Evolutionary conservation across 2,888 invertebrate genomes (phyloP), one percentile per base, ranked within the genome.

Genomic region (Lasioglossum vierecki): DNA sequence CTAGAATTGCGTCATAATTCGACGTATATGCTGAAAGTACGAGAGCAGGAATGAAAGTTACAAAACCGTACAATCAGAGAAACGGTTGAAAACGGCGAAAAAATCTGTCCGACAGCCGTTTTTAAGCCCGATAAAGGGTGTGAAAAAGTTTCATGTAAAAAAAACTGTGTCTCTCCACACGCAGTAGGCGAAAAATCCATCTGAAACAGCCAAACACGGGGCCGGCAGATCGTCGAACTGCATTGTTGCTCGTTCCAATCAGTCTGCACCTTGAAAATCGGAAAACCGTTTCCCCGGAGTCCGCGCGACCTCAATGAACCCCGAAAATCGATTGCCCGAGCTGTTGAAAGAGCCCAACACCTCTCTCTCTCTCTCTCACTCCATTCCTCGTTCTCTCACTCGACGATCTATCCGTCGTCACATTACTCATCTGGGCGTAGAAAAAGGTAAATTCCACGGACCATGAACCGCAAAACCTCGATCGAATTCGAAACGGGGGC

Each of bases 401-500:
- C 22, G 68, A 22, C 68, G 68, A 68, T 68, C 18, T 11, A 35
- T 39, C 4, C 11, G 68, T 39, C 22, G 68, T 39, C 68, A 8
- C 68, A 39, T 68, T 22, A 68, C 11, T 68, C 68, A 68, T 35
- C 68, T 6, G 68, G 39, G 4, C 39, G 22, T 22, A 39, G 35
- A 22, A 68, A 68, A 68, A 68, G 22, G 68, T 39, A 39, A 68
- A 68, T 68, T 39, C 68, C 39, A 68, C 39, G 68, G 22, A 39
- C 66, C 66, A 9, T 68, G 66, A 78, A 84, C 60, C 81, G 26
- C 44, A 63, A 68, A 76, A 79, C n/a, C 53, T 35, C n/a, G 44
- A n/a, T 13, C 15, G 72, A 68, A 73, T 35, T 41, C 79, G 71
- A 66, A 60, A 41, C 39, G 66, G 60, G 57, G 76, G 57, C 46